Evolutionary conservation across 2,797 vertebrate genomes (phyloP), one percentile per base, ranked within the genome.

Genomic region (Capromys pilorides): DNA sequence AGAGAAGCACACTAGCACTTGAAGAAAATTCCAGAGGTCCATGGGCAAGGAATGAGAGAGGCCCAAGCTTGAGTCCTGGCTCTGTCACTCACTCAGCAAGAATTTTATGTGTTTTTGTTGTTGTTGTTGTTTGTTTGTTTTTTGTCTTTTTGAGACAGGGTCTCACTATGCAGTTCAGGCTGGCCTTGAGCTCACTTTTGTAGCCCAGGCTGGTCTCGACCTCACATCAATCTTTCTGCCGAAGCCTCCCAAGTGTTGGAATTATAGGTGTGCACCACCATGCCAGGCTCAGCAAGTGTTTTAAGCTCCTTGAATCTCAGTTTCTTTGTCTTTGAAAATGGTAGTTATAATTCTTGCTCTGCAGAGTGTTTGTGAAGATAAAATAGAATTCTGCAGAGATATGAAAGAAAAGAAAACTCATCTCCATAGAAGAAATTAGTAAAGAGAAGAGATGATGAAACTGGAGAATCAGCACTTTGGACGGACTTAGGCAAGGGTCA

Each of bases 281-380:
- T n/a, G n/a, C n/a, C n/a, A n/a, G n/a, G n/a, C 11, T 41, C 36
- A 26, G 45, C 4, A 26, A 94, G 66, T 91, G 16, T 28, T 33
- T 84, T 39, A 75, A 86, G 24, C 33, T 73, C 18, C 26, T 24
- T 24, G 8, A 54, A 77, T n/a, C 94, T 96, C 77, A 45, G 31
- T 84, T 89, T 88, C 71, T 57, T 87, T 62, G 69, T 87, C 89
- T 77, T 0, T 84, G 86, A 83, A 83, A 86, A 88, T 71, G 33
- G 54, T 45, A 66, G 0, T 82, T 62, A 67, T 54, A 41, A 26
- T 41, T 88, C n/a, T 61, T 28, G 49, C 4, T 33, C 28, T 61
- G 51, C 2, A 4, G 41, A 31, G 5, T 54, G 28, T 79, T 51
- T 24, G 45, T 54, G 51, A 77, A 73, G 16, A 85, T 31, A 9